Evolutionary conservation across 2,113 vertebrate species (phyloP).

Genomic region (Siniperca chuatsi): DNA sequence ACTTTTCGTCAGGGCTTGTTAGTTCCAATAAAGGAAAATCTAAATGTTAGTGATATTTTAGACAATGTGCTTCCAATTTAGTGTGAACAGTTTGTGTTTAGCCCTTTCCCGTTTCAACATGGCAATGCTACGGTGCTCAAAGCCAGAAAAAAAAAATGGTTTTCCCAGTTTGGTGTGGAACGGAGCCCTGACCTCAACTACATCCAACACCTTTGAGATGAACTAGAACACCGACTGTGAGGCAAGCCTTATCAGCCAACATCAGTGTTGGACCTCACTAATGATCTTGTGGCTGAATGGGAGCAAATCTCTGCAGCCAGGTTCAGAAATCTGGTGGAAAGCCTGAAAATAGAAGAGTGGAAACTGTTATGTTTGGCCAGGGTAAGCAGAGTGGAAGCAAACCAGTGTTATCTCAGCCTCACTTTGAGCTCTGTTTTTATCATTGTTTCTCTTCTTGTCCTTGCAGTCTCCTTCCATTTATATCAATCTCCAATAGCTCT

Average conservation of each 20-base stretch:
- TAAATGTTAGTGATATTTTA: too few relatives aligned
- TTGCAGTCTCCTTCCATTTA: conserved; percentile 17
- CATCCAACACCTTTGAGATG: too few relatives aligned
- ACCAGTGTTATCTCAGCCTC: background rate
- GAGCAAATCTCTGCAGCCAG: too few relatives aligned
- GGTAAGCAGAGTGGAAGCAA: background rate
- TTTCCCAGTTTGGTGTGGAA: background rate
- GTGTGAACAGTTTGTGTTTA: too few relatives aligned
- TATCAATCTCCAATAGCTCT: conserved; percentile 32
- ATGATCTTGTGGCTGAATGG: background rate
- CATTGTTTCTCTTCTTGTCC: conserved; percentile 24
- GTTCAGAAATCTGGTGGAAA: background rate
- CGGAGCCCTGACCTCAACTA: too few relatives aligned
- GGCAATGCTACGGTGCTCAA: too few relatives aligned
- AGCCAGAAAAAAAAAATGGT: too few relatives aligned
- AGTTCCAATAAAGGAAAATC: too few relatives aligned
- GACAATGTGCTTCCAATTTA: too few relatives aligned
- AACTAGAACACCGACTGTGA: background rate
- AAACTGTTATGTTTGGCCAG: background rate
- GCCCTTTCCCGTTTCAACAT: too few relatives aligned
- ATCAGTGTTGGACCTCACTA: background rate
- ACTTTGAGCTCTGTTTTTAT: background rate
- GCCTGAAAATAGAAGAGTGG: background rate
- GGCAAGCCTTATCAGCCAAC: background rate
- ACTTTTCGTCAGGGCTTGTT: too few relatives aligned